These are phyloP conservation scores for Pantherophis alleghaniensis DNA, from an alignment of 2,797 vertebrate genomes.

Conservation along the genomic window DNA sequence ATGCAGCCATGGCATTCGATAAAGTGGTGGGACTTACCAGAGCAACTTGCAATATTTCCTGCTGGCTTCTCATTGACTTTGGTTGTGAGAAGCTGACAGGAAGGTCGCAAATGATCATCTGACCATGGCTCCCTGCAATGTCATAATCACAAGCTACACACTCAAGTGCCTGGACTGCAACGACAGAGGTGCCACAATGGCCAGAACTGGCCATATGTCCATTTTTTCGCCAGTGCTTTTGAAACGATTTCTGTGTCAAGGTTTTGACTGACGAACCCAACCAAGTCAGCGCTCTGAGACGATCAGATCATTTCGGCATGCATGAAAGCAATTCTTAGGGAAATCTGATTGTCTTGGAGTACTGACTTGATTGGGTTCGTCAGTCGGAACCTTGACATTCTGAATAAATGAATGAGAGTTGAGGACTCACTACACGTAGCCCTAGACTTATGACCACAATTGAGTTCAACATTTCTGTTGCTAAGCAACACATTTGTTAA, in stretches of 20 bases:
- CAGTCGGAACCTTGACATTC: too few relatives aligned
- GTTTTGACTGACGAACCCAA: too few relatives aligned
- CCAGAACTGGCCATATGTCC: too few relatives aligned
- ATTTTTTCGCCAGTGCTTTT: too few relatives aligned
- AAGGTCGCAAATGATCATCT: background rate
- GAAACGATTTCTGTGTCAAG: too few relatives aligned
- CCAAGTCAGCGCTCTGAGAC: too few relatives aligned
- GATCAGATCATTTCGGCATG: too few relatives aligned
- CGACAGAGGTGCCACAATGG: too few relatives aligned
- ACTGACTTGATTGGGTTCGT: too few relatives aligned
- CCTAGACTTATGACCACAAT: background rate
- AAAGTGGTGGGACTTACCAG: background rate
- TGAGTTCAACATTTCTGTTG: background rate
- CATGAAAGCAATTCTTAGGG: too few relatives aligned
- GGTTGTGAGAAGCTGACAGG: background rate
- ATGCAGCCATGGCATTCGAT: background rate
- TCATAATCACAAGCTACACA: background rate
- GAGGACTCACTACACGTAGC: background rate
- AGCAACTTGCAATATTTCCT: background rate
- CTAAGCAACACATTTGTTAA: background rate
- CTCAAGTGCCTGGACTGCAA: background rate
- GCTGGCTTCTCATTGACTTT: background rate
- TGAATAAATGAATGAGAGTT: background rate
- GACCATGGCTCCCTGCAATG: background rate
- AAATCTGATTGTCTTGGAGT: too few relatives aligned